phyloP scores from a whole-genome alignment of 2,113 vertebrate genomes.

The Notiomystis cincta region DNA sequence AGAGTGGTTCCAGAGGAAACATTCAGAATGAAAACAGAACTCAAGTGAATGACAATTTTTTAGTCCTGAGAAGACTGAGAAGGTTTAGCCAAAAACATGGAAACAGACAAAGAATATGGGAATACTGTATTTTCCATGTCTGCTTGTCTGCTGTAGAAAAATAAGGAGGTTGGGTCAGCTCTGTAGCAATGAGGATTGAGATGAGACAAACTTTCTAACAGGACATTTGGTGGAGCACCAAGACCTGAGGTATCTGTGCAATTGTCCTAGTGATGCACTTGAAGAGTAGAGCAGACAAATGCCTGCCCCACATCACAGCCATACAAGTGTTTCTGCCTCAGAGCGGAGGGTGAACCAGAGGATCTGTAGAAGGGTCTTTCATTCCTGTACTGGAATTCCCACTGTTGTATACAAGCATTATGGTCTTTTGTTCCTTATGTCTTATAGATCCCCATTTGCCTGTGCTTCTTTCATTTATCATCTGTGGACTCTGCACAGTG shows the following conservation, averaged over 20 bases:
- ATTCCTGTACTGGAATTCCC: not conserved
- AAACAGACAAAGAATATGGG: not conserved
- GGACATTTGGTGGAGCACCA: not conserved
- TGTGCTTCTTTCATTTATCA: not conserved
- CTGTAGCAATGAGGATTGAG: not conserved
- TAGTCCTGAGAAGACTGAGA: not conserved
- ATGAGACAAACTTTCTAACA: not conserved
- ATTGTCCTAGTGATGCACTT: not conserved
- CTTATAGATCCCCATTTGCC: not conserved
- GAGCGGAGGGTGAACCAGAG: rapidly evolving
- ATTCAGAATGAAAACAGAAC: not conserved
- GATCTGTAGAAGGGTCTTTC: not conserved
- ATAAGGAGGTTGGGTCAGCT: not conserved
- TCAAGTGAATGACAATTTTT: not conserved
- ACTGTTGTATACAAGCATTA: not conserved
- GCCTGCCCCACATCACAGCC: not conserved
- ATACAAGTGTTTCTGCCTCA: not conserved
- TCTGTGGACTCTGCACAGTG: not conserved
- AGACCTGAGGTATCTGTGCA: not conserved
- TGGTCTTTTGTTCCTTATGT: not conserved
- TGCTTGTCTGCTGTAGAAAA: not conserved
- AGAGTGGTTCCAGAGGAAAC: not conserved
- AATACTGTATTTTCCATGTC: not conserved
- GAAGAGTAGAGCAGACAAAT: not conserved
- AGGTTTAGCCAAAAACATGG: not conserved